phyloP scores from a whole-genome alignment of 2,797 vertebrate species.

The Chaenodraco wilsoni region DNA sequence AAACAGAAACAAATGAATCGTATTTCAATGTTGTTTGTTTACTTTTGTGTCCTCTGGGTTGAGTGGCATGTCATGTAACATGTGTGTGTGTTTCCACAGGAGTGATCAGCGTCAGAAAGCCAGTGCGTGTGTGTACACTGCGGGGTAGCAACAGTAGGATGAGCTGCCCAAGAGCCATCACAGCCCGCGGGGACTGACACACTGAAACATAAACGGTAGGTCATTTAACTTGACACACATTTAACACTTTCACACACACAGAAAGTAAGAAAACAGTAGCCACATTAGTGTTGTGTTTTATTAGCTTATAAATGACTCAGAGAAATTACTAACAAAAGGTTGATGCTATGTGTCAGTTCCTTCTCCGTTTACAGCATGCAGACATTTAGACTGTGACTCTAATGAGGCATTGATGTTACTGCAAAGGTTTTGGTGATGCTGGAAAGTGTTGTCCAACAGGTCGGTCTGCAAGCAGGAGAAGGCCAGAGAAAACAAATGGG shows the following conservation, averaged over 20 bases:
- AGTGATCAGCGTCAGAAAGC: constrained; percentile 48
- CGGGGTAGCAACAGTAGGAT: constrained; percentile 71
- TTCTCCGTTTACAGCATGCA: constrained; percentile 19
- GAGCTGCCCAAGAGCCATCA: constrained; percentile 60
- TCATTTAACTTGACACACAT: constrained; percentile 52
- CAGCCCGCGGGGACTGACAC: constrained; percentile 75
- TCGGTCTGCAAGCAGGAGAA: constrained; percentile 2
- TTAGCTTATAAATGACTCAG: constrained; percentile 37
- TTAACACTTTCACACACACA: not conserved
- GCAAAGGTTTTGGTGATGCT: constrained; percentile 11
- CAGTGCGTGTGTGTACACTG: constrained; percentile 30
- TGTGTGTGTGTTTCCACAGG: constrained; percentile 70
- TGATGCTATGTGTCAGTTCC: constrained; percentile 24
- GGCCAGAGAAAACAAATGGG: not conserved
- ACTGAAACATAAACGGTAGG: constrained; percentile 77
- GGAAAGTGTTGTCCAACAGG: not conserved
- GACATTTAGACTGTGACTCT: constrained; percentile 26
- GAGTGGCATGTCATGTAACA: constrained; percentile 10
- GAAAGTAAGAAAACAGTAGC: constrained; percentile 15
- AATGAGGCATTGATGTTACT: constrained; percentile 1
- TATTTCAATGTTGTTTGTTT: constrained; percentile 10
- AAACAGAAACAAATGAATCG: not conserved
- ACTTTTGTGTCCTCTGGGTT: constrained; percentile 10
- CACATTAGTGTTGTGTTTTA: constrained; percentile 22
- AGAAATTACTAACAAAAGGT: constrained; percentile 47